These are phyloP conservation scores for Chloroclysta siterata DNA, from an alignment of 2,888 invertebrate genomes.

Conservation along the genomic window DNA sequence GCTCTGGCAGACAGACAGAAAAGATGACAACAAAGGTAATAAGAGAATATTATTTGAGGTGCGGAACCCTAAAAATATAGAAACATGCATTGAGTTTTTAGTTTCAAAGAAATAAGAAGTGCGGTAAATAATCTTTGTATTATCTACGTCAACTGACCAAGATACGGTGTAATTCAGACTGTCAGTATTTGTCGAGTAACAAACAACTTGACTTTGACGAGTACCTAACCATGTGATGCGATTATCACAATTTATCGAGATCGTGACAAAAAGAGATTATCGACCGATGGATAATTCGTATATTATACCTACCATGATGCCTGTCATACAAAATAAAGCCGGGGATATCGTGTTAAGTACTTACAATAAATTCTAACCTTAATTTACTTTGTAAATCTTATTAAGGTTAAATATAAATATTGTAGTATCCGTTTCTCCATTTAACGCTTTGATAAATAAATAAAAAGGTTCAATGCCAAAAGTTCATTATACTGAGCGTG, in stretches of 20 bases:
- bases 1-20: too few relatives aligned
- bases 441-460: too few relatives aligned
- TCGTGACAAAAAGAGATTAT: slow-evolving; percentile 72
- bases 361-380: background rate
- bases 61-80: background rate
- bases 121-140: slow-evolving; percentile 5
- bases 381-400: too few relatives aligned
- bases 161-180: slow-evolving; percentile 19
- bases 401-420: too few relatives aligned
- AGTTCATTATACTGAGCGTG: background rate
- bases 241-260: slow-evolving; percentile 66
- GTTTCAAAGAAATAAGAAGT: background rate
- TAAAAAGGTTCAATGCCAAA: background rate
- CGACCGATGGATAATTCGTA: slow-evolving; percentile 46
- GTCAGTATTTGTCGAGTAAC: slow-evolving; percentile 29
- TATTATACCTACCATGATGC: background rate
- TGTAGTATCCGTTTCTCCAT: too few relatives aligned
- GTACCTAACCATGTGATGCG: slow-evolving; percentile 62
- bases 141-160: slow-evolving; percentile 21
- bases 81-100: background rate
- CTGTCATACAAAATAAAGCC: background rate
- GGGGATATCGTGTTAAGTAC: background rate
- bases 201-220: slow-evolving; percentile 45
- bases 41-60: background rate
- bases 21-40: background rate